phyloP scores from a whole-genome alignment of 92 coral and sea anemone species.

The Galaxea fascicularis region DNA sequence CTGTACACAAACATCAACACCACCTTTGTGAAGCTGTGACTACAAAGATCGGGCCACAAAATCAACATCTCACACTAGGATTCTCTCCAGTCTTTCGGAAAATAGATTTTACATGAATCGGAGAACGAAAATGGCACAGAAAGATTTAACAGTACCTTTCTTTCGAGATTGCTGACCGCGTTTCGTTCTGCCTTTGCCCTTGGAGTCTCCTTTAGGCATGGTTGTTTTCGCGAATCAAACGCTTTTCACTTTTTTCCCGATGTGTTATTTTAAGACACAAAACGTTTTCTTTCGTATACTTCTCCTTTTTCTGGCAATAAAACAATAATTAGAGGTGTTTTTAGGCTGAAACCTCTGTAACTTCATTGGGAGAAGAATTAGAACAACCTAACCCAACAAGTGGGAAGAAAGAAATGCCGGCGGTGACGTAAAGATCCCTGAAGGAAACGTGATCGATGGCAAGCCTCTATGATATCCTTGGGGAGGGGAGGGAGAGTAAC shows the following conservation, averaged over 20 bases:
- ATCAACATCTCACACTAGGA: not conserved
- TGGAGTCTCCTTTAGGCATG: slow-evolving; percentile 77
- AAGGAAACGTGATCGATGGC: slow-evolving; percentile 44
- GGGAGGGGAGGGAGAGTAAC: slow-evolving; percentile 27
- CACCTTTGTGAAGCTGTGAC: slow-evolving; percentile 9
- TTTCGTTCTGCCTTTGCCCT: slow-evolving; percentile 77
- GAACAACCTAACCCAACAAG: slow-evolving; percentile 92
- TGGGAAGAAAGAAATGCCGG: slow-evolving; percentile 85
- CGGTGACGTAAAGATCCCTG: slow-evolving; percentile 58
- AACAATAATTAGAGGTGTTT: slow-evolving; percentile 69
- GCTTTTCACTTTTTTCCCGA: slow-evolving; percentile 29
- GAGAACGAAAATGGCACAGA: not conserved
- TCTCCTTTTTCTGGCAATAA: slow-evolving; percentile 81
- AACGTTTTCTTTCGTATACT: slow-evolving; percentile 93
- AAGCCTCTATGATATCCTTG: not conserved
- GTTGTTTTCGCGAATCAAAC: slow-evolving; percentile 46
- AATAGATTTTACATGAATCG: not conserved
- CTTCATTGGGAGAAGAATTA: slow-evolving; percentile 80
- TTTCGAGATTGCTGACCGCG: slow-evolving; percentile 75
- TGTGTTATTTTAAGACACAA: slow-evolving; percentile 76
- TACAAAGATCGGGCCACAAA: slow-evolving; percentile 17
- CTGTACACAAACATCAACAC: not conserved
- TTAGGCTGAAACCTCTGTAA: slow-evolving; percentile 71
- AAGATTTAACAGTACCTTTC: slow-evolving; percentile 61
- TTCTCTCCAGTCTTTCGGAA: not conserved